A percentile compares a stretch with the other conserved stretches of the same genome.
phyloP scores from a whole-genome alignment of 2,888 invertebrate species.

The Venustoraphidia nigricollis region DNA sequence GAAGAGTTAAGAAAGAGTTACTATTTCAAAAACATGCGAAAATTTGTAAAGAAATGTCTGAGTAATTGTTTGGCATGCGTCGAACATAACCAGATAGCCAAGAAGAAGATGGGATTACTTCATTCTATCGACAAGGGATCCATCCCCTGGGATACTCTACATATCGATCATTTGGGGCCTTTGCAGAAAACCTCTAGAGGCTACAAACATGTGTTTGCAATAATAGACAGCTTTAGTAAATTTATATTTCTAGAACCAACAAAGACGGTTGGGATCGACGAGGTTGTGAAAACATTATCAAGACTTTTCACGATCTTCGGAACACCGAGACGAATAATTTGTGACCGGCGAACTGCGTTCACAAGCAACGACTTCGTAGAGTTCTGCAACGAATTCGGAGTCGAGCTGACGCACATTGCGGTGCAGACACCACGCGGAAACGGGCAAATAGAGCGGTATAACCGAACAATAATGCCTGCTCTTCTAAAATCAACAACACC shows the following conservation, averaged over 20 bases:
- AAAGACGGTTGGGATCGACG: slow-evolving; percentile 15
- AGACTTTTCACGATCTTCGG: slow-evolving; percentile 12
- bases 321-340: slow-evolving; percentile 13
- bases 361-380: slow-evolving; percentile 9
- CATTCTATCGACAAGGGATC: slow-evolving; percentile 17
- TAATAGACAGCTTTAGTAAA: slow-evolving; percentile 19
- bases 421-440: neutral
- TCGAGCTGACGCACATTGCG: too few relatives aligned
- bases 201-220: slow-evolving; percentile 17
- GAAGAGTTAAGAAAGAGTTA: neutral
- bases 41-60: too few relatives aligned
- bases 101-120: slow-evolving; percentile 17
- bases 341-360: slow-evolving; percentile 14
- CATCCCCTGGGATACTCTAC: slow-evolving; percentile 17
- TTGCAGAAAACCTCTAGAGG: slow-evolving; percentile 16
- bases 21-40: neutral
- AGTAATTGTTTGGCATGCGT: too few relatives aligned
- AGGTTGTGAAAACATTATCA: slow-evolving; percentile 13
- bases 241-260: slow-evolving; percentile 19
- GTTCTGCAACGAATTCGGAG: slow-evolving; percentile 2
- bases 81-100: too few relatives aligned
- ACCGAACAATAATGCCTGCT: neutral
- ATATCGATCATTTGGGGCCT: slow-evolving; percentile 20
- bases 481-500: neutral
- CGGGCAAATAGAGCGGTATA: neutral